Base-by-base conservation (phyloP, 2,113 vertebrate genomes). In the Trematomus loennbergii region DNA sequence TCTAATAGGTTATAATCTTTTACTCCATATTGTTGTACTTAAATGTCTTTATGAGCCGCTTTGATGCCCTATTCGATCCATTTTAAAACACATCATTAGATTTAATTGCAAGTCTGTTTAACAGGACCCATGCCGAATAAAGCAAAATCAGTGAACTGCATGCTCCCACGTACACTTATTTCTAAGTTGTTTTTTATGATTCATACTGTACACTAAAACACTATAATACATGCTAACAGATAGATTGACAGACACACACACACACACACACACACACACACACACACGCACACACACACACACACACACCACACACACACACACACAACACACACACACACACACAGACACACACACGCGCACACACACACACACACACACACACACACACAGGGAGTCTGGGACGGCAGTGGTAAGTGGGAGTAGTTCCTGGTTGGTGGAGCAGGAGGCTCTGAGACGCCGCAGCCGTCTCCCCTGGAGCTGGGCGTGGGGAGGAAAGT, bases 371-470 rank as follows among this genome's bases (percentile, higher is more conserved):
- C 36, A 75, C 45, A 65, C 16, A 48, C 40, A 63, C 86, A 69
- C 70, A 62, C 75, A 74, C 64, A 75, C 80, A 58, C 77, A 65
- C 18, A 15, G 12, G 22, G 20, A 75, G 52, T 6, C 71, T 20
- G 52, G 68, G 75, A 72, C 77, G 64, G 45, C 57, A 63, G 75
- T 55, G 68, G 75, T 82, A 55, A 73, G 80, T 78, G 76, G 79
- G 88, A 87, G 88, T 69, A 80, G 87, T 91, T 90, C 86, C 88
- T 90, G 84, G 89, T 83, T 52, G 78, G 80, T 86, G 12, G 46
- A 84, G 87, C 84, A 83, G 85, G 88, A 92, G 88, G 89, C 78
- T 87, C 73, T 20, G 61, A 90, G 91, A 91, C 89, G 91, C 91
- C 89, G 88, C 57, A 65, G 70, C 72, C 61, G 88, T 82, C 77